Evolutionary conservation across 2,797 vertebrate genomes (phyloP), one percentile per base, ranked within the genome.

Genomic region (Tachyglossus aculeatus): DNA sequence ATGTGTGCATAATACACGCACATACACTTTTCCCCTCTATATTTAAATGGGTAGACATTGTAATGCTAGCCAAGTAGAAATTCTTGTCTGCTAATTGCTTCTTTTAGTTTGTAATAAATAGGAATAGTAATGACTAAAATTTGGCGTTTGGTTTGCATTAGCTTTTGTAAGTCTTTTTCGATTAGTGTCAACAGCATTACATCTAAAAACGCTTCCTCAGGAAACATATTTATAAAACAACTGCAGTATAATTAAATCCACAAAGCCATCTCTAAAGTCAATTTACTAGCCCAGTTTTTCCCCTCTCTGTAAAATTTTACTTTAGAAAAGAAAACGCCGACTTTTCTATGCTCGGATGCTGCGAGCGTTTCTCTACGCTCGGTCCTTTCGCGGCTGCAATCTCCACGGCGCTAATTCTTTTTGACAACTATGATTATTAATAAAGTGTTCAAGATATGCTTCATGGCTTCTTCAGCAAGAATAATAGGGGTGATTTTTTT

Each of bases 221-320:
- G n/a, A 93, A 92, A 92, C 80, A 90, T 93, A 92, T 93, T 93
- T 93, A 93, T 93, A 92, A 93, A 92, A 93, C 93, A 93, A 92
- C 87, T 90, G 87, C 90, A 87, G 88, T 91, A 89, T 93, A 93
- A 93, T 93, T 93, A 93, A 93, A 87, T 86, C 90, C 92, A 93
- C 92, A 93, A 93, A 93, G 90, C 84, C 88, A 90, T 92, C 88
- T 92, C 92, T 91, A 90, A 91, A 91, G 85, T 86, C 90, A 90
- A 86, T 84, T 89, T 92, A 92, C 92, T 88, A 92, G 89, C 83
- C 88, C 71, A 18, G 69, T 29, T 78, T 87, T 90, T 82, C 71
- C 22, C 19, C 85, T 77, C 55, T 86, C 64, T 1, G 41, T 80
- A 92, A 86, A 86, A 83, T 79, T 82, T 86, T 86, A 86, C 87